These are phyloP conservation scores for Lepas anatifera DNA, from an alignment of 2,888 invertebrate genomes.

Conservation along the genomic window DNA sequence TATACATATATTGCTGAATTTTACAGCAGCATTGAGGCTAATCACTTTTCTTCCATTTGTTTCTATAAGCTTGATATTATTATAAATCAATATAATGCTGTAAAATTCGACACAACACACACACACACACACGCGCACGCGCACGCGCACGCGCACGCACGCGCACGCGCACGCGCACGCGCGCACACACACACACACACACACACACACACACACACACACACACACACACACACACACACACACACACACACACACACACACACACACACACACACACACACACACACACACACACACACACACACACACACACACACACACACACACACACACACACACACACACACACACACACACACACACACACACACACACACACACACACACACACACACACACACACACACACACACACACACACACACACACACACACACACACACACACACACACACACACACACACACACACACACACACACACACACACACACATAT, in stretches of 20 bases:
- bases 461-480: no score
- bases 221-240: neutral
- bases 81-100: no score
- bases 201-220: neutral
- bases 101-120: no score
- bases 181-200: neutral
- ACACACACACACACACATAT: no score
- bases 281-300: slow-evolving; percentile 3
- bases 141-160: neutral
- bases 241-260: slow-evolving; percentile 3
- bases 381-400: neutral
- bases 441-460: no score
- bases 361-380: slow-evolving; percentile 3
- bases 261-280: slow-evolving; percentile 3
- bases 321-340: neutral
- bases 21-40: no score
- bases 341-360: neutral
- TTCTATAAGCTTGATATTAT: no score
- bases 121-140: neutral
- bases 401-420: neutral
- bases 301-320: neutral
- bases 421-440: no score
- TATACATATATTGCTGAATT: no score
- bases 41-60: no score
- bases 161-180: neutral